phyloP scores from a whole-genome alignment of 1,140 invertebrate species.

The Macrotrachela quadricornifera region DNA sequence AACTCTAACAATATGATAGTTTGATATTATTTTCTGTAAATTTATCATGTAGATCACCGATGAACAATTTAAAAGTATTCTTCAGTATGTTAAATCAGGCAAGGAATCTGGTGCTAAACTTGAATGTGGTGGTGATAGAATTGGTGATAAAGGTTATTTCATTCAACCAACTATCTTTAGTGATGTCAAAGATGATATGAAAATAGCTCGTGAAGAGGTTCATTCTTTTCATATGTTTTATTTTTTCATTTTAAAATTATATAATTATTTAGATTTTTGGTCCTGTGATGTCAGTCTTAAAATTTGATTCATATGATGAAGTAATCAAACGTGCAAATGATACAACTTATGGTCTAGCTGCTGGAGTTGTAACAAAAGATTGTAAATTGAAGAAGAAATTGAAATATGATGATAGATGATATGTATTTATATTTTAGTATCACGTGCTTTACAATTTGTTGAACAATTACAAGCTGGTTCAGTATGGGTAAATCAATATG shows the following conservation, averaged over 20 bases:
- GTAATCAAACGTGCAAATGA: conserved; percentile 63
- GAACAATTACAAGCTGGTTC: conserved; percentile 11
- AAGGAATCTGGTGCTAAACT: conserved; percentile 36
- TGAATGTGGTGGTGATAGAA: conserved; percentile 34
- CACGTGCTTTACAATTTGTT: background rate
- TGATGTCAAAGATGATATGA: conserved; percentile 70
- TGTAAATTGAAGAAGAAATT: too few relatives aligned
- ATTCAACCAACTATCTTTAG: conserved; percentile 75
- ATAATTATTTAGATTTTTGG: too few relatives aligned
- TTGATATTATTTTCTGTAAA: too few relatives aligned
- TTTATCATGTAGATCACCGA: too few relatives aligned
- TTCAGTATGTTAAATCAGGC: conserved; percentile 33
- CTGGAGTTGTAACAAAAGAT: conserved; percentile 70
- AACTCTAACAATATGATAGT: too few relatives aligned
- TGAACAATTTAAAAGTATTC: conserved; percentile 33
- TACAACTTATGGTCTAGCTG: conserved; percentile 54
- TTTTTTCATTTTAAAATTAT: too few relatives aligned
- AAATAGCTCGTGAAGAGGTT: conserved; percentile 73
- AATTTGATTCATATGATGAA: conserved; percentile 57
- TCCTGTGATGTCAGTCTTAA: conserved; percentile 80
- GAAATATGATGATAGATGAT: too few relatives aligned
- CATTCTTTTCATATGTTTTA: too few relatives aligned
- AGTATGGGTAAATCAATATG: conserved; percentile 57
- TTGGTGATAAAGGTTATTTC: conserved; percentile 43
- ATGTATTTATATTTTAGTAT: too few relatives aligned